Evolutionary conservation across 2,113 vertebrate species (phyloP), one percentile per base, ranked within the genome.

Genomic region (Taxidea taxus): DNA sequence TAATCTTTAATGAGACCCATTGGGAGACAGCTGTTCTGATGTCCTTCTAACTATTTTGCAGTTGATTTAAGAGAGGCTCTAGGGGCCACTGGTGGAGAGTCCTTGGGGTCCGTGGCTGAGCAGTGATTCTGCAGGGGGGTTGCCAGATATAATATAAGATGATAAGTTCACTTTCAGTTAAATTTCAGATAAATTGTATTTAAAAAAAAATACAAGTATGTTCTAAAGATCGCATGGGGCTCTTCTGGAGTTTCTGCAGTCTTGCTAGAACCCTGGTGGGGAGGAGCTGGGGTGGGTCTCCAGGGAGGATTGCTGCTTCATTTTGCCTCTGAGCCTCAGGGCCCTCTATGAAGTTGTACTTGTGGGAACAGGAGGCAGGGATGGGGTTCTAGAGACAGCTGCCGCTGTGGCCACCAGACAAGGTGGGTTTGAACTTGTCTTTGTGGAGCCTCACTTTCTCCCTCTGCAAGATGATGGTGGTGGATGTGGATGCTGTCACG

Each of bases 151-250:
- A 90, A 62, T 54, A 66, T 9, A 85, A 49, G 51, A 70, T 74
- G 42, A 49, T 37, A 37, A 58, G 42, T 44, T 75, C 14, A 31
- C 85, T 78, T 89, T 96, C 51, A 54, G 51, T 18, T 54, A 82
- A 77, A 58, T 96, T 86, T 96, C 77, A 93, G 74, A 77, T 92
- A 47, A 95, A 91, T 7, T 16, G 58, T 39, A 84, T 80, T 83
- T n/a, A 56, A 58, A 47, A 58, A 47, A 75, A 44, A 75, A 58
- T 27, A 9, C 49, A 70, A 83, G 21, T 83, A 37, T 91, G 12
- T 39, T 20, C 20, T 82, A 80, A 97, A 86, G 91, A 70, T 54
- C 42, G 47, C 21, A 16, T 4, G 21, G 44, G 31, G 18, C 9
- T 84, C 25, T 86, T 87, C 47, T 42, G 11, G 20, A 49, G 60